Base-by-base conservation (phyloP, 2,888 invertebrate species). In the Melanophora roralis region DNA sequence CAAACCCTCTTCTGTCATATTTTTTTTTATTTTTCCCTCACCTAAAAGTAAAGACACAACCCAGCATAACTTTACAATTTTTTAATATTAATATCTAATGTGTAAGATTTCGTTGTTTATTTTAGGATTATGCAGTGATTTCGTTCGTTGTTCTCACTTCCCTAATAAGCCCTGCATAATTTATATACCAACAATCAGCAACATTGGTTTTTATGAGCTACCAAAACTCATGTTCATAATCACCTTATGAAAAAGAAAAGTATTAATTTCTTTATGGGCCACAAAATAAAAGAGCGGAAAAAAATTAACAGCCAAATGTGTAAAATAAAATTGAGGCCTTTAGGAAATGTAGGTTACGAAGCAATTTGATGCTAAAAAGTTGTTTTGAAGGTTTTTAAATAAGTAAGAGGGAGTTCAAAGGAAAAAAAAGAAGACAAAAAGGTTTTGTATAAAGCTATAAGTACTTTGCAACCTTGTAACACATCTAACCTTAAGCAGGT, bases 171-270 rank as follows among this genome's bases (percentile, higher is more conserved):
- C 51, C 55, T 69, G 69, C 64, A 78, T 78, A 78, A 69, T 78
- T 78, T 78, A 78, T 69, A 53, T 64, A 78, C 51, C 68, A 69
- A 78, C 78, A 78, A 69, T 51, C 64, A 55, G 64, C 59, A 65
- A 64, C 64, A 65, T 69, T 47, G 21, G 40, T 45, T 74, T 78
- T 78, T 78, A 78, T 62, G 78, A 74, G 78, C 69, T 74, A 51
- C 64, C 71, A 71, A 74, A 79, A 74, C 59, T 68, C 74, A 75
- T 74, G 78, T 74, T 79, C 74, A 71, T 74, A 79, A 79, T 69
- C 74, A 79, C 74, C 74, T 79, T 59, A 71, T 65, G 74, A 65
- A 69, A 72, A 47, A 45, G 19, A 57, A 36, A 67, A 55, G 59
- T 23, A 79, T 74, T 65, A 79, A 65, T 53, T 49, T 27, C 27